Percentiles rank a stretch among this genome's conserved stretches.
Conservation (phyloP, 2,888 invertebrate species). For the Danaus chrysippus region DNA sequence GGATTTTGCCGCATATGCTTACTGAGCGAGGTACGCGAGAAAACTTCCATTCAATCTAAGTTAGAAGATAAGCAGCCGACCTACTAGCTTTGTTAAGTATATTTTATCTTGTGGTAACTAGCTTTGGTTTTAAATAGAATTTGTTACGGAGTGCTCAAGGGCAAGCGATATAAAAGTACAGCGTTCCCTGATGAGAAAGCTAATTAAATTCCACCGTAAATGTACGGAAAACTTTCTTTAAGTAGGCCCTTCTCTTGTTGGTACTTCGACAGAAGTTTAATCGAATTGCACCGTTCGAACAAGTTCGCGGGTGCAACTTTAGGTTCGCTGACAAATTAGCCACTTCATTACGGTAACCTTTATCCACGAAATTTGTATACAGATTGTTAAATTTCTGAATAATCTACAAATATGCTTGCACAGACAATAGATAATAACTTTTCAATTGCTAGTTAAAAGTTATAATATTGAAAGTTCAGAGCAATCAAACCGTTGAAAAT, state of each 20-base stretch:
- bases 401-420: neutral
- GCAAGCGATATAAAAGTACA: conserved; percentile 34
- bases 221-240: conserved; percentile 62
- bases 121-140: conserved; percentile 29
- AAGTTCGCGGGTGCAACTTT: conserved; percentile 56
- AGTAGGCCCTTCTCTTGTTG: conserved; percentile 61
- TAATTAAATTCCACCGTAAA: conserved; percentile 70
- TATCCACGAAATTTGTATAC: conserved; percentile 1
- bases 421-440: neutral
- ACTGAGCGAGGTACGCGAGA: conserved; percentile 24
- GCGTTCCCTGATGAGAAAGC: conserved; percentile 54
- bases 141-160: conserved; percentile 30
- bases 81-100: conserved; percentile 24
- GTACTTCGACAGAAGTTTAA: conserved; percentile 70
- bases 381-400: neutral
- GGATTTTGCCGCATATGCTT: conserved; percentile 25
- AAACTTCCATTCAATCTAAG: conserved; percentile 49
- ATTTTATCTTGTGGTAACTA: conserved; percentile 24
- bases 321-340: conserved; percentile 71
- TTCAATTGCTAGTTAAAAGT: neutral
- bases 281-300: conserved; percentile 71
- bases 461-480: neutral
- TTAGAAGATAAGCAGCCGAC: conserved; percentile 39
- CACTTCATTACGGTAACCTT: conserved; percentile 45
- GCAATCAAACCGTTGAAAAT: neutral